These are phyloP conservation scores for Mythimna vitellina DNA, from an alignment of 2,888 invertebrate species.

Conservation along the genomic window DNA sequence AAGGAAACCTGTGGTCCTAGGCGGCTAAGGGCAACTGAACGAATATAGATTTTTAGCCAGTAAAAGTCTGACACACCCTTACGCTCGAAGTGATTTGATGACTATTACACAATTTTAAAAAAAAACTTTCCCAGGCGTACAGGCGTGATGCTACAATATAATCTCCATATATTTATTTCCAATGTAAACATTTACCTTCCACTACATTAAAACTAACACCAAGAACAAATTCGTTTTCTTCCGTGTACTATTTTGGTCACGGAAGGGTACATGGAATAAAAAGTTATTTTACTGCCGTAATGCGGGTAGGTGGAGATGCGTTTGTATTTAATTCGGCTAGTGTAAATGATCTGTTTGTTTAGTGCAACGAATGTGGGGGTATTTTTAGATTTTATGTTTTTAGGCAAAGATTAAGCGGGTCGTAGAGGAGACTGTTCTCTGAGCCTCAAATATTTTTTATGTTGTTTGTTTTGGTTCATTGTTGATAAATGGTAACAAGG, in stretches of 20 bases:
- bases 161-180: background rate
- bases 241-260: slow-evolving; percentile 35
- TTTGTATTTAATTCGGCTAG: slow-evolving; percentile 46
- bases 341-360: slow-evolving; percentile 59
- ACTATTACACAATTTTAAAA: too few relatives aligned
- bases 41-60: too few relatives aligned
- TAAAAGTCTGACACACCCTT: too few relatives aligned
- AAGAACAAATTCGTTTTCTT: slow-evolving; percentile 16
- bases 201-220: slow-evolving; percentile 26
- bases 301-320: slow-evolving; percentile 7
- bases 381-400: slow-evolving; percentile 54
- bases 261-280: slow-evolving; percentile 27
- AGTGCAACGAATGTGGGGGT: slow-evolving; percentile 41
- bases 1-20: too few relatives aligned
- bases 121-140: too few relatives aligned
- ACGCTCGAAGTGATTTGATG: too few relatives aligned
- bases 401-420: slow-evolving; percentile 25
- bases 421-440: background rate
- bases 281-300: slow-evolving; percentile 32
- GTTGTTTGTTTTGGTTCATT: too few relatives aligned
- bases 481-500: too few relatives aligned
- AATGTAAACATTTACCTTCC: slow-evolving; percentile 11
- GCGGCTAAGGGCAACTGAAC: too few relatives aligned
- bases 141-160: too few relatives aligned
- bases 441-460: background rate